Evolutionary conservation across 2,113 vertebrate genomes (phyloP), one percentile per base, ranked within the genome.

Genomic region (Tautogolabrus adspersus): DNA sequence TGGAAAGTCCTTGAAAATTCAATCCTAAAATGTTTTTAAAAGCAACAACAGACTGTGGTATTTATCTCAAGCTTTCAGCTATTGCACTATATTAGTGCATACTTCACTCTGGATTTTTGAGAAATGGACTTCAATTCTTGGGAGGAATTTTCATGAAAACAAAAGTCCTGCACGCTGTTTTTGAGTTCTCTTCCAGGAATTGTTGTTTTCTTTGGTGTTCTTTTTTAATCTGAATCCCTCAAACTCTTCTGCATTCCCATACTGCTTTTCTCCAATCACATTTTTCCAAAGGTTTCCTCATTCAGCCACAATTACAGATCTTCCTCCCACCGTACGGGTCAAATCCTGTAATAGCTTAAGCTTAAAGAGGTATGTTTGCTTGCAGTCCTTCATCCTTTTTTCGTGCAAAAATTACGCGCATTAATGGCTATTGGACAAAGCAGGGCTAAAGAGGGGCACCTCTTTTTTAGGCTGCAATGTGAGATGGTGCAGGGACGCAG

Each of bases 401-500:
- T 82, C 65, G 40, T 82, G 86, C 84, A 87, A 82, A 91, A 91
- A 92, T 92, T 78, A 90, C 88, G 88, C 77, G 77, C 92, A 92
- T 93, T 93, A 90, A 86, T 90, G 79, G 75, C 85, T 21, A 69
- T 65, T 66, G 82, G 72, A 94, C 91, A 94, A 94, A 93, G 90
- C 78, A 1, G 11, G 71, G 71, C 77, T 79, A 83, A 77, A 78
- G 84, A 77, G 77, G 63, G 77, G 60, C 61, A 21, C 65, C 75
- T 83, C 76, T 77, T 77, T 86, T 52, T 21, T 18, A 52, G 75
- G 65, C 54, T 79, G 75, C 38, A 5, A 40, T 81, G 87, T 75
- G 85, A 87, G 75, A 57, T 79, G 80, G 82, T 69, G 88, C 76
- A 34, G 71, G 78, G 70, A 55, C 64, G 79, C 55, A 49, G 49